phyloP scores from a whole-genome alignment of 2,113 vertebrate species.

The Myiozetetes cayanensis region DNA sequence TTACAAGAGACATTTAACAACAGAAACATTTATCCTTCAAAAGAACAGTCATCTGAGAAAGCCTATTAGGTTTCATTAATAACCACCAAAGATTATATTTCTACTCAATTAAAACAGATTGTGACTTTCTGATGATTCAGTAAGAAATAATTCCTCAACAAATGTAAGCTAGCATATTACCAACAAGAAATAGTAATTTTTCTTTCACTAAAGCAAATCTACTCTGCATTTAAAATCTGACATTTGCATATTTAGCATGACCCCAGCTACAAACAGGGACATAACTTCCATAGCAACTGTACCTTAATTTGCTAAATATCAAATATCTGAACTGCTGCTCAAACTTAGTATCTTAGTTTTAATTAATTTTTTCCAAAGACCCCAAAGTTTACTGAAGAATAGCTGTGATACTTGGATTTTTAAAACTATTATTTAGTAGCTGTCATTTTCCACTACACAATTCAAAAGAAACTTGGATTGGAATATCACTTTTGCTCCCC shows the following conservation, averaged over 20 bases:
- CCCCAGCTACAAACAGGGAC: not conserved
- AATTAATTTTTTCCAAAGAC: not conserved
- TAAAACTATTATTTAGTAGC: not conserved
- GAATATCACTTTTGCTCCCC: not conserved
- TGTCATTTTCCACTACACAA: not conserved
- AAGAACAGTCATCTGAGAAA: not conserved
- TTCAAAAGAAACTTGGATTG: not conserved
- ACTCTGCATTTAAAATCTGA: not conserved
- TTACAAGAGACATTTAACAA: not conserved
- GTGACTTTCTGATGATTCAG: not conserved
- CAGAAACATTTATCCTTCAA: not conserved
- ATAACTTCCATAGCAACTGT: not conserved
- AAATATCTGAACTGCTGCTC: not conserved
- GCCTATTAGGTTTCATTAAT: not conserved
- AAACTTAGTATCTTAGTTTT: not conserved
- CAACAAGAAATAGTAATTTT: not conserved
- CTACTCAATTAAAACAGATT: not conserved
- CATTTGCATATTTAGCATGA: not conserved
- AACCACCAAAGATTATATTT: not conserved
- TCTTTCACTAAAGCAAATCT: not conserved
- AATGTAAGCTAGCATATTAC: not conserved
- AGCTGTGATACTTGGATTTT: not conserved
- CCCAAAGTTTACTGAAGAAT: not conserved
- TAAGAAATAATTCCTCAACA: not conserved
- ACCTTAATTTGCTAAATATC: not conserved